Conservation (phyloP, 2,888 invertebrate species). For the Ophion obscuratus region DNA sequence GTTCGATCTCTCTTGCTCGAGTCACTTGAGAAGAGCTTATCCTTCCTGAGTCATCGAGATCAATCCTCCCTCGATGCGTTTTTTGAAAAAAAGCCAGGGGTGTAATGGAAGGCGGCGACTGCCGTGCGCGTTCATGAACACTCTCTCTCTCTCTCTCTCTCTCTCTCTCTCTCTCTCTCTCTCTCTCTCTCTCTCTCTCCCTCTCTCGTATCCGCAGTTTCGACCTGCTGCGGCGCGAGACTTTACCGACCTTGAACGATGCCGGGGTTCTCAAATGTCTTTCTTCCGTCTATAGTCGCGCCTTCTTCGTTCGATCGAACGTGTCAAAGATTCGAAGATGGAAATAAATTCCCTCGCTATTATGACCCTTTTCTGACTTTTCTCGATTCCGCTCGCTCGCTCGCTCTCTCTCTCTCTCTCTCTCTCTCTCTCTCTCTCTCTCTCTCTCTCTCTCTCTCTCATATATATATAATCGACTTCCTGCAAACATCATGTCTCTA, state of each 20-base stretch:
- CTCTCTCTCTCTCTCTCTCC: constrained; percentile 42
- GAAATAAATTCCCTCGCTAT: no score
- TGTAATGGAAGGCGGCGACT: constrained; percentile 24
- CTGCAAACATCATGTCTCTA: no score
- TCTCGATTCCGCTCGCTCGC: background rate
- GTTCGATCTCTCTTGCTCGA: background rate
- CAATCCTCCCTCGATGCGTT: constrained; percentile 20
- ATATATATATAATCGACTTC: no score
- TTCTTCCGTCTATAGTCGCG: constrained; percentile 29
- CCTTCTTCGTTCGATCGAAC: no score
- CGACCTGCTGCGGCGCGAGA: constrained; percentile 58
- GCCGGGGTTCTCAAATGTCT: constrained; percentile 58
- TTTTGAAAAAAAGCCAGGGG: constrained; percentile 35
- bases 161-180: constrained; percentile 26
- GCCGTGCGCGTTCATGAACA: background rate
- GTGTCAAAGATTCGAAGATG: no score
- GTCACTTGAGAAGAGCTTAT: no score
- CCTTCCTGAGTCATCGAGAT: constrained; percentile 18
- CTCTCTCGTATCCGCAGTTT: constrained; percentile 20
- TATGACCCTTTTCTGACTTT: no score
- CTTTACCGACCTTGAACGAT: constrained; percentile 54
- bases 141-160: constrained; percentile 17
- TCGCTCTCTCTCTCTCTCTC: background rate
- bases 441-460: background rate
- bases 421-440: background rate